A percentile compares a stretch with the other conserved stretches of the same genome.
phyloP scores from a whole-genome alignment of 2,797 vertebrate genomes.

The Cephalopachus bancanus region DNA sequence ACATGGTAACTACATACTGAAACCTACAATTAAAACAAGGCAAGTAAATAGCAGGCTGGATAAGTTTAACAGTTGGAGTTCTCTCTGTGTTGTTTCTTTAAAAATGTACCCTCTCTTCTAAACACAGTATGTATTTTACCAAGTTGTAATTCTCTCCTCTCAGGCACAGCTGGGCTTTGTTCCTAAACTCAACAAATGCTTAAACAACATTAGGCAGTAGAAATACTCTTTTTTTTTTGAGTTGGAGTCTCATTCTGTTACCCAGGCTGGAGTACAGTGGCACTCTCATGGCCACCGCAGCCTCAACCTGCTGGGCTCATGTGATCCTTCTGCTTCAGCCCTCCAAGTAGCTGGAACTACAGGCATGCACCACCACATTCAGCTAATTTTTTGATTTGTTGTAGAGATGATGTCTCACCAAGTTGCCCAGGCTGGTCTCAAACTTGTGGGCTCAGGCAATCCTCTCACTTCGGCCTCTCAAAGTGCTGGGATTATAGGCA shows the following conservation, averaged over 20 bases:
- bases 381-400: no score
- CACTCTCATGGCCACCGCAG: no score
- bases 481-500: background rate
- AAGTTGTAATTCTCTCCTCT: slow-evolving; percentile 31
- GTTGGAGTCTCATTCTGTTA: background rate
- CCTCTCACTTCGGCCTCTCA: no score
- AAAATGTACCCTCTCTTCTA: background rate
- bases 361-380: no score
- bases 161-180: background rate
- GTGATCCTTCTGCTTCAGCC: no score
- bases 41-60: background rate
- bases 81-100: background rate
- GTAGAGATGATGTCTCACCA: no score
- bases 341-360: no score
- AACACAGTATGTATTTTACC: background rate
- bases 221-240: background rate
- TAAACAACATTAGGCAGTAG: background rate
- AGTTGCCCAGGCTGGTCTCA: no score
- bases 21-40: slow-evolving; percentile 49
- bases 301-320: no score
- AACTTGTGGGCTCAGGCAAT: no score
- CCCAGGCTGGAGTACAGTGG: no score
- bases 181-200: slow-evolving; percentile 3
- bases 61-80: background rate
- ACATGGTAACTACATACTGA: background rate